A percentile compares a stretch with the other conserved stretches of the same genome.
Evolutionary conservation across 2,888 invertebrate genomes (phyloP).

Genomic region (Linnaemya tessellans): DNA sequence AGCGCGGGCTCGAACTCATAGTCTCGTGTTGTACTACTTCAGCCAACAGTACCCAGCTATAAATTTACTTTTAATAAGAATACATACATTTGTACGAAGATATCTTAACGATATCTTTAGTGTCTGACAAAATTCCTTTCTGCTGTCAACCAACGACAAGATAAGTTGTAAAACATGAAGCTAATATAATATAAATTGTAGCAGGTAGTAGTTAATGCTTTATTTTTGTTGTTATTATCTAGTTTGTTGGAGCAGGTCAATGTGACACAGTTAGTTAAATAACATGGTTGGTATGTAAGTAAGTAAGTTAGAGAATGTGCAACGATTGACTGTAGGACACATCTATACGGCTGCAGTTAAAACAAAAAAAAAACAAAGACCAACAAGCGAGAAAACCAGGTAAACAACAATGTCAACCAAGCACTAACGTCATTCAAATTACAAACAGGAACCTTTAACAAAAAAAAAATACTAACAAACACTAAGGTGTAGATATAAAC

Average conservation of each 20-base stretch:
- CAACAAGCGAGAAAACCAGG: conserved; percentile 58
- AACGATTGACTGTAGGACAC: conserved; percentile 22
- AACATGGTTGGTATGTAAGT: conserved; percentile 41
- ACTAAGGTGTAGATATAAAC: background rate
- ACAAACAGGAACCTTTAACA: conserved; percentile 67
- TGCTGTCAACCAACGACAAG: background rate
- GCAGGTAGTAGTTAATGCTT: conserved; percentile 20
- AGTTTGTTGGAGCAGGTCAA: conserved; percentile 72
- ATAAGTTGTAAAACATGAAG: conserved; percentile 13
- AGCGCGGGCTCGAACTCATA: no score
- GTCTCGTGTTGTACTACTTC: no score
- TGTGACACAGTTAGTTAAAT: conserved; percentile 72
- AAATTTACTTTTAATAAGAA: no score
- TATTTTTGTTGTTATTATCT: conserved; percentile 51
- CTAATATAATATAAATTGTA: conserved; percentile 40
- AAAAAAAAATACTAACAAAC: background rate
- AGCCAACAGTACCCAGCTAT: no score
- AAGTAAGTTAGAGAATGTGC: conserved; percentile 34
- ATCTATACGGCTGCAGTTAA: conserved; percentile 11
- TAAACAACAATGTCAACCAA: conserved; percentile 66
- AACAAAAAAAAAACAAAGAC: conserved; percentile 24
- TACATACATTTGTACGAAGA: no score
- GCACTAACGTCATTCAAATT: conserved; percentile 64
- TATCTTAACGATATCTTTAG: no score
- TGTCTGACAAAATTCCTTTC: background rate